Evolutionary conservation across 2,797 vertebrate species (phyloP).

Genomic region (Vultur gryphus): DNA sequence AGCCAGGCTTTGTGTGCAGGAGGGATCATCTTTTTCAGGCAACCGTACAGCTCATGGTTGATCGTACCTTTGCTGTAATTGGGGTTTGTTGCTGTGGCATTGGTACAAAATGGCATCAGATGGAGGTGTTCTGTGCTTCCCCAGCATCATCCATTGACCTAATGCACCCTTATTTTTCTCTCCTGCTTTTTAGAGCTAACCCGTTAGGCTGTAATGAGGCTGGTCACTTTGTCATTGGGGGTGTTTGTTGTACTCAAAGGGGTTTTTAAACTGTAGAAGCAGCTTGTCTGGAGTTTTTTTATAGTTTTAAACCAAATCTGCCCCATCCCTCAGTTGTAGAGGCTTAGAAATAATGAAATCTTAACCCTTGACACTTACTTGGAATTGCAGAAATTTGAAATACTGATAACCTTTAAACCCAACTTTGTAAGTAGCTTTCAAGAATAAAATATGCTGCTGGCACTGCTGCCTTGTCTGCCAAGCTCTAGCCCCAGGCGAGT

Average conservation of each 20-base stretch:
- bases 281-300: not conserved
- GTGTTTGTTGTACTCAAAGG: not conserved
- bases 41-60: fast-evolving
- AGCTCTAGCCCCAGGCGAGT: not conserved
- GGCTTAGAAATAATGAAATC: not conserved
- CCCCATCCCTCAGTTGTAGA: not conserved
- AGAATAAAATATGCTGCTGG: not conserved
- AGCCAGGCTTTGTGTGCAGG: not conserved
- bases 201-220: not conserved
- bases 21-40: not conserved
- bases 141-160: fast-evolving
- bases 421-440: not conserved
- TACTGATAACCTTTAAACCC: not conserved
- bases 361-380: not conserved
- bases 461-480: not conserved
- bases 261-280: not conserved
- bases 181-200: not conserved
- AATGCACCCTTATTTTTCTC: fast-evolving
- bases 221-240: not conserved
- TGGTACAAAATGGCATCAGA: not conserved
- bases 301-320: not conserved
- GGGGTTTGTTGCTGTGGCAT: not conserved
- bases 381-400: conserved; percentile 8
- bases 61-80: not conserved
- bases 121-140: not conserved